A percentile compares a stretch with the other conserved stretches of the same genome.
phyloP scores from a whole-genome alignment of 2,113 vertebrate species.

The Glaucomys volans region DNA sequence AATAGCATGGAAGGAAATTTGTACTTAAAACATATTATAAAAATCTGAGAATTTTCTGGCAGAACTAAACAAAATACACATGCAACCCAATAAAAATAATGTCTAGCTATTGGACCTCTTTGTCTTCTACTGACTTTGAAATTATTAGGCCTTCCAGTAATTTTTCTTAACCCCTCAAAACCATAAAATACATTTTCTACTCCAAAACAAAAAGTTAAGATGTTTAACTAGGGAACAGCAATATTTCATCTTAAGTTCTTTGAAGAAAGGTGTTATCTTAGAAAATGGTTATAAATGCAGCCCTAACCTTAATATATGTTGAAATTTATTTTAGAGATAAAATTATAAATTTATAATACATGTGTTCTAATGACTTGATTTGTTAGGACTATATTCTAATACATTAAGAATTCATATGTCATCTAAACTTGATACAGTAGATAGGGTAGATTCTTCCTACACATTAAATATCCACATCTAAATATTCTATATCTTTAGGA shows the following conservation, averaged over 20 bases:
- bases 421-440: background rate
- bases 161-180: background rate
- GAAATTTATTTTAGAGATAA: background rate
- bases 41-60: background rate
- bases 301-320: background rate
- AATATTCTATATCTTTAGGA: background rate
- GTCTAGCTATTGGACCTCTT: background rate
- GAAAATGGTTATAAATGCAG: background rate
- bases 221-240: background rate
- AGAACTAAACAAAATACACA: background rate
- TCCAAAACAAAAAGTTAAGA: background rate
- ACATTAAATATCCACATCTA: background rate
- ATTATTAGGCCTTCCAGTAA: background rate
- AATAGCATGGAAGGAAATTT: background rate
- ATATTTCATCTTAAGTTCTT: background rate
- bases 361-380: background rate
- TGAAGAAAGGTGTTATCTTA: background rate
- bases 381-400: background rate
- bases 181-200: background rate
- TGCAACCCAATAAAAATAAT: background rate
- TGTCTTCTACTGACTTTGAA: background rate
- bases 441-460: background rate
- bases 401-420: background rate
- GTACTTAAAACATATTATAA: background rate
- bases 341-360: background rate